Evolutionary conservation across 2,797 vertebrate genomes (phyloP), one percentile per base, ranked within the genome.

Genomic region (Mormyrops attenuatus): DNA sequence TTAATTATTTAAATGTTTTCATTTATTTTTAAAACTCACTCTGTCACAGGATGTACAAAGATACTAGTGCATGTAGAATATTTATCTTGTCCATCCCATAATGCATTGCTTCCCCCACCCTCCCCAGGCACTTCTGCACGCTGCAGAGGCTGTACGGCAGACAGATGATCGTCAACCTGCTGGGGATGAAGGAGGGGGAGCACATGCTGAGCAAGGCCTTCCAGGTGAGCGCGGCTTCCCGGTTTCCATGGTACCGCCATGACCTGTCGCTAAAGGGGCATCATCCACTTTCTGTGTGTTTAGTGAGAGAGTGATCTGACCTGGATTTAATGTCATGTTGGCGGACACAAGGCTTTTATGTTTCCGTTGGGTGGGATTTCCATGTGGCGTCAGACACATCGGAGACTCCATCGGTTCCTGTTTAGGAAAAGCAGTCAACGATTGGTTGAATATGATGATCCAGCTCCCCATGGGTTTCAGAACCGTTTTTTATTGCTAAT

Each of bases 191-290:
- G 94, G 99, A 99, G 95, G 98, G 98, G 3, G 99, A 99, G 91
- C 97, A 99, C 93, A 99, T 99, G 98, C 98, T 99, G 57, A 99
- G 98, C 93, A 99, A 99, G 95, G 98, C 98, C 8, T 99, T 99
- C 94, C 98, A 99, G 96, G 99, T 99, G 91, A 95, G 95, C 92
- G 0, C 5, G 11, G 26, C 49, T 11, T 85, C 47, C 82, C 38
- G 1, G 80, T n/a, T 1, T 84, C 44, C 80, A 49, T 84, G 17
- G 17, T 20, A 84, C 17, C 41, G 0, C 26, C 63, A 66, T 26
- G 9, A 66, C 20, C 73, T 44, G 73, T 80, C 38, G 5, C 44
- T 13, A 0, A 2, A 49, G 34, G 6, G 3, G 6, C 44, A 2
- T 49, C 44, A 8, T 22, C n/a, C 7, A 8, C 41, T 41, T 82